Conservation (phyloP, 2,113 vertebrate species). For the Cepphus grylle region DNA sequence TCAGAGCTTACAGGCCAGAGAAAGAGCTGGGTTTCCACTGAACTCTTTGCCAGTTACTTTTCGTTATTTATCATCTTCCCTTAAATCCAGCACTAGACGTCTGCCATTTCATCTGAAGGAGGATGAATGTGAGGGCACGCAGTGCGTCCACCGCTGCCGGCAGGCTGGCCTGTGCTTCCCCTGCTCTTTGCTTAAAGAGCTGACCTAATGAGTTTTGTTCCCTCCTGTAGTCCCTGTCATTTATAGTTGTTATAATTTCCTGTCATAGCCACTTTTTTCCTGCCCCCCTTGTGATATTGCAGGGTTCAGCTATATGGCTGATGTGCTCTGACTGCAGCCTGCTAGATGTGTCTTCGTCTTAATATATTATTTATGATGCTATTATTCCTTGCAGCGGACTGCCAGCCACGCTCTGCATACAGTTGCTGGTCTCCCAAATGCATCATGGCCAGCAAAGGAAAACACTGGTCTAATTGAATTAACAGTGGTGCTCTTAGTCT, state of each 20-base stretch:
- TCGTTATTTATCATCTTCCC: neutral
- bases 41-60: neutral
- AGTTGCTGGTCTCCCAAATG: constrained; percentile 62
- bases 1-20: neutral
- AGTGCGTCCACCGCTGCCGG: neutral
- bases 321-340: constrained; percentile 41
- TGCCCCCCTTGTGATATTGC: neutral
- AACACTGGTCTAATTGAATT: constrained; percentile 66
- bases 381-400: constrained; percentile 53
- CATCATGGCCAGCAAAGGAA: constrained; percentile 53
- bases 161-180: neutral
- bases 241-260: constrained; percentile 53
- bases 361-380: constrained; percentile 65
- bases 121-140: neutral
- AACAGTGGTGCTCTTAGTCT: constrained; percentile 53
- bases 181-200: neutral
- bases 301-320: constrained; percentile 33
- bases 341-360: constrained; percentile 32
- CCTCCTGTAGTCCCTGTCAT: neutral
- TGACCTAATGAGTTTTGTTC: constrained; percentile 16
- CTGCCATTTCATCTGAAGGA: neutral
- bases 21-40: neutral
- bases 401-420: constrained; percentile 13
- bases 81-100: neutral
- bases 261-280: constrained; percentile 13